phyloP scores from a whole-genome alignment of 2,888 invertebrate genomes.

The Dynastes tityus region DNA sequence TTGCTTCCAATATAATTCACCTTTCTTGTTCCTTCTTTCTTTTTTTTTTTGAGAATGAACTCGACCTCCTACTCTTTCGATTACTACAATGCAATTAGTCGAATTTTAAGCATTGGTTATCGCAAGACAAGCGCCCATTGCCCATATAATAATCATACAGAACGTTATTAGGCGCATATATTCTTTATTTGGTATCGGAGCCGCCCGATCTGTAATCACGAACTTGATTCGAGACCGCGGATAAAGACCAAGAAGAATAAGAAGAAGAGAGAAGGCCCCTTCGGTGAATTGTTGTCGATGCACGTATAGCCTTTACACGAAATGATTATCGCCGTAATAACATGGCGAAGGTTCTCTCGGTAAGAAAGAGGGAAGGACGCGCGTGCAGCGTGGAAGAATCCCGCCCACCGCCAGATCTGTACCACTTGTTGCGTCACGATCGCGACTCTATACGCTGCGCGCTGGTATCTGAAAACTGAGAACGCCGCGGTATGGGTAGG shows the following conservation, averaged over 20 bases:
- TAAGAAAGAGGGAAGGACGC: constrained; percentile 51
- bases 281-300: constrained; percentile 61
- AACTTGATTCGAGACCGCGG: constrained; percentile 51
- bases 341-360: constrained; percentile 49
- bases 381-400: constrained; percentile 57
- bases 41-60: too few relatives aligned
- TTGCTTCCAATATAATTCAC: too few relatives aligned
- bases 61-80: not conserved
- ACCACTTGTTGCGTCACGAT: constrained; percentile 58
- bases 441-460: constrained; percentile 10
- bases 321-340: constrained; percentile 67
- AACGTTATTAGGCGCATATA: constrained; percentile 40
- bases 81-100: constrained; percentile 14
- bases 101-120: constrained; percentile 26
- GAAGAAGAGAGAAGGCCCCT: too few relatives aligned
- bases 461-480: too few relatives aligned
- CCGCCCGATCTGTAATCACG: constrained; percentile 62
- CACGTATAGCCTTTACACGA: constrained; percentile 51
- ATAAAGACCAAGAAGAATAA: too few relatives aligned
- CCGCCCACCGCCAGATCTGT: constrained; percentile 59
- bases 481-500: constrained; percentile 9
- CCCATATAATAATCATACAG: not conserved
- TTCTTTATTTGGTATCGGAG: constrained; percentile 35
- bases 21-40: too few relatives aligned
- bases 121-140: not conserved